Conservation (phyloP, 2,113 vertebrate genomes). For the Zapornia atra region DNA sequence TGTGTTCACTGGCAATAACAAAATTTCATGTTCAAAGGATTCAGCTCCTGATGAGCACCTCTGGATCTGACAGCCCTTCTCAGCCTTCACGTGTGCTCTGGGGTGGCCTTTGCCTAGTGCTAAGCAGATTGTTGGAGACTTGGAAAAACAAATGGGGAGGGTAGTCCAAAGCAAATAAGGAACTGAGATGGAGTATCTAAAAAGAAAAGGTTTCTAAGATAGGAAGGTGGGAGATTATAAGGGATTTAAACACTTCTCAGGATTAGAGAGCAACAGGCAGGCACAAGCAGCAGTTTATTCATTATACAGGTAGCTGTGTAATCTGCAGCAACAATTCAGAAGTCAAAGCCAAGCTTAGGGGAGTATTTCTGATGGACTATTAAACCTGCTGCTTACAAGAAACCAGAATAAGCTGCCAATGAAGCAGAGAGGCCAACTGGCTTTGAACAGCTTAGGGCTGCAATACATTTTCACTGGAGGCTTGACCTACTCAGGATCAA, state of each 20-base stretch:
- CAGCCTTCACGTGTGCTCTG: accelerated
- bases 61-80: not conserved
- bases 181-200: not conserved
- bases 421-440: not conserved
- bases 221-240: not conserved
- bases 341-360: not conserved
- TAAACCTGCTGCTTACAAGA: not conserved
- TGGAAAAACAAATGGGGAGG: not conserved
- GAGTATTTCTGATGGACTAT: not conserved
- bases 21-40: not conserved
- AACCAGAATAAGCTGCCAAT: not conserved
- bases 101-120: accelerated
- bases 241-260: not conserved
- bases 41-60: not conserved
- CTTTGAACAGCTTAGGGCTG: not conserved
- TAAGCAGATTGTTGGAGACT: not conserved
- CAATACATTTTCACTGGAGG: not conserved
- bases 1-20: not conserved
- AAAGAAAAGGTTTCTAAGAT: not conserved
- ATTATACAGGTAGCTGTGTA: not conserved
- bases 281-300: not conserved
- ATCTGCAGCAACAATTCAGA: not conserved
- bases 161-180: not conserved
- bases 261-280: not conserved
- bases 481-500: not conserved